These are phyloP conservation scores for Drosophila persimilis DNA, from an alignment of 1,140 invertebrate species.

Conservation along the genomic window DNA sequence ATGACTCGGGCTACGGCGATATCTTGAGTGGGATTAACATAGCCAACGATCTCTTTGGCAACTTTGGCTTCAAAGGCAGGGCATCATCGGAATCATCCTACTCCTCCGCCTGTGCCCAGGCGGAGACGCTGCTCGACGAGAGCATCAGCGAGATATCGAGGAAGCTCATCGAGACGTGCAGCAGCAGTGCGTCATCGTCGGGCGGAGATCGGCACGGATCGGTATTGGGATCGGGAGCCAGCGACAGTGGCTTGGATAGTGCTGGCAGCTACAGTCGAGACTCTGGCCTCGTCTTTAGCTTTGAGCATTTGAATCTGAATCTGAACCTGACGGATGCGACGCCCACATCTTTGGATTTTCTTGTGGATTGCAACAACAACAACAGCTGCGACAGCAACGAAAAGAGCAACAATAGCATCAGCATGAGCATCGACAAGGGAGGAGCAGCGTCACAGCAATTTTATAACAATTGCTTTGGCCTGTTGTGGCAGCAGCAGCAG, in stretches of 20 bases:
- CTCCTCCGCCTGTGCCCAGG: constrained; percentile 23
- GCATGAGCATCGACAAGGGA: too few species aligned
- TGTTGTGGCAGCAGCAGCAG: constrained; percentile 58
- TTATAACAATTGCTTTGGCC: constrained; percentile 75
- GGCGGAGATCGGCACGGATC: constrained; percentile 29
- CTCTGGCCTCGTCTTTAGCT: constrained; percentile 75
- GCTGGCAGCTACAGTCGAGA: constrained; percentile 72
- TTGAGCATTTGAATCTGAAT: constrained; percentile 81
- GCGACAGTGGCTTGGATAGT: constrained; percentile 77
- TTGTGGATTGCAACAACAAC: constrained; percentile 74
- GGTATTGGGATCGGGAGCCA: constrained; percentile 52
- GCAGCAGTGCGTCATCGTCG: constrained; percentile 1
- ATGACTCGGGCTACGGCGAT: constrained; percentile 78
- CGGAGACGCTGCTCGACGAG: constrained; percentile 72
- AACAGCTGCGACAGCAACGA: constrained; percentile 42
- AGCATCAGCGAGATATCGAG: constrained; percentile 82
- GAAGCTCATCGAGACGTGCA: constrained; percentile 76
- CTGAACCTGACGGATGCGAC: constrained; percentile 75
- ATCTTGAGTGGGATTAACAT: constrained; percentile 81
- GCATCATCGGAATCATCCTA: constrained; percentile 9
- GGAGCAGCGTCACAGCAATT: constrained; percentile 32
- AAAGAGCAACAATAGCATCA: constrained; percentile 40
- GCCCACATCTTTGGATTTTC: constrained; percentile 70
- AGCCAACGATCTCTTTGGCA: constrained; percentile 74
- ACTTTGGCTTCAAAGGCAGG: constrained; percentile 46